Evolutionary conservation across 1,140 invertebrate species (phyloP).

Genomic region (Bombus picipes): DNA sequence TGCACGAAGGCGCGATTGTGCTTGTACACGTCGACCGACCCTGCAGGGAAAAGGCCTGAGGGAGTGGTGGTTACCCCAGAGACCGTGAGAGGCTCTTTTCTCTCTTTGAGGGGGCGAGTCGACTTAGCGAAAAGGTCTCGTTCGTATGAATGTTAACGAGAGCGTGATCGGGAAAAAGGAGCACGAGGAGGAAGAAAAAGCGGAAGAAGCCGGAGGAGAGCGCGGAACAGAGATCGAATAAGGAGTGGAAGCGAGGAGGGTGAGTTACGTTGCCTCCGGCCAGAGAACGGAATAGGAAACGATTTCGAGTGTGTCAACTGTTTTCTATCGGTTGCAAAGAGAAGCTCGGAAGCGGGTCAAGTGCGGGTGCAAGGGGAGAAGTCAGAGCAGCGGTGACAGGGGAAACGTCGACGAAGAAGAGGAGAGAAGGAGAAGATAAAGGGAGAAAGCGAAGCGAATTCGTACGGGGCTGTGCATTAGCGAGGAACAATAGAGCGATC

Average conservation of each 20-base stretch:
- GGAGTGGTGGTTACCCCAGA: constrained; percentile 56
- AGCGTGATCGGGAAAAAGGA: constrained; percentile 57
- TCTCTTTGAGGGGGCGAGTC: constrained; percentile 57
- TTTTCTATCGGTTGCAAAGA: constrained; percentile 35
- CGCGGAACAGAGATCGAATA: not conserved
- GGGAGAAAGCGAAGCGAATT: constrained; percentile 6
- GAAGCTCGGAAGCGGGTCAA: constrained; percentile 55
- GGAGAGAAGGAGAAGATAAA: not conserved
- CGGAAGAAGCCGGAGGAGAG: constrained; percentile 10
- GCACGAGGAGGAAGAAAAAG: not conserved
- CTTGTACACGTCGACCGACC: constrained; percentile 31
- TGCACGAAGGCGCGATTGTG: constrained; percentile 44
- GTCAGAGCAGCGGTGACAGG: too few relatives aligned
- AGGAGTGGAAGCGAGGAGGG: not conserved
- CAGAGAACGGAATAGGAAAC: constrained; percentile 34
- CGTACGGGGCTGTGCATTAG: constrained; percentile 51
- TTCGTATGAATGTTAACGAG: constrained; percentile 68
- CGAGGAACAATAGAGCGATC: constrained; percentile 63
- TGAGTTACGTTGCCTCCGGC: not conserved
- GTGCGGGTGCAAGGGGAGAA: constrained; percentile 21
- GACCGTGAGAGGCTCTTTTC: constrained; percentile 57
- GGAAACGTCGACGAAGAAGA: constrained; percentile 7
- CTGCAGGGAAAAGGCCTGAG: constrained; percentile 27
- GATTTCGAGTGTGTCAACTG: constrained; percentile 56
- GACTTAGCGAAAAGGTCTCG: constrained; percentile 60